Base-by-base conservation (phyloP, 1,140 invertebrate genomes). In the Leptinotarsa defecta region DNA sequence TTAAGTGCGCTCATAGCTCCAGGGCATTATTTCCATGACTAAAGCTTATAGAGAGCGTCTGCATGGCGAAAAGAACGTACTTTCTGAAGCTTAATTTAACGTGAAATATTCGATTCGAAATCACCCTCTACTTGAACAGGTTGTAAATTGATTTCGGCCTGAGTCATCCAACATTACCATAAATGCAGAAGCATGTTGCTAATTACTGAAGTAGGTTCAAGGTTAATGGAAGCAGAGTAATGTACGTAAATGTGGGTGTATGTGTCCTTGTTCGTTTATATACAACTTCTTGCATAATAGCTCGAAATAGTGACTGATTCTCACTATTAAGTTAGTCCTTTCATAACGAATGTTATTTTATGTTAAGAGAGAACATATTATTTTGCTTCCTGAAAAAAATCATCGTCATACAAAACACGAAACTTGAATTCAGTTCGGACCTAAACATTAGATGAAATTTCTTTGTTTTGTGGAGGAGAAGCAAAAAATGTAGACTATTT, bases 121-220 rank as follows among this genome's bases (percentile, higher is more conserved):
- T 22, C 24, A 71, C 69, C 69, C 69, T 71, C 69, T 65, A 65
- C 64, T 65, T 34, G 64, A 65, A 65, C 64, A 57, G 52, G 52
- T 57, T 57, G 64, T 34, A 34, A n/a, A 57, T 71, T 57, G 69
- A 61, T 71, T 71, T 71, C 48, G 20, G 15, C 13, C 69, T 71
- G 69, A 71, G 48, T 71, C 69, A 71, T 71, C 69, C 20, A 17
- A 19, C 48, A 71, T 71, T 71, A 48, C n/a, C 69, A 71, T 71
- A 27, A 71, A 71, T 57, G 48, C 49, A 57, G 49, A 22, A 71
- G 48, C 49, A 34, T 65, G 64, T 65, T 65, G 27, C 64, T 65
- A 65, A 65, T 24, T 65, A 65, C 64, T 13, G 64, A 65, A 19
- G 64, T 24, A 24, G 64, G n/a, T 65, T 65, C 64, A 65, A 65